phyloP scores from a whole-genome alignment of 2,797 vertebrate species.

The Lagodon rhomboides region DNA sequence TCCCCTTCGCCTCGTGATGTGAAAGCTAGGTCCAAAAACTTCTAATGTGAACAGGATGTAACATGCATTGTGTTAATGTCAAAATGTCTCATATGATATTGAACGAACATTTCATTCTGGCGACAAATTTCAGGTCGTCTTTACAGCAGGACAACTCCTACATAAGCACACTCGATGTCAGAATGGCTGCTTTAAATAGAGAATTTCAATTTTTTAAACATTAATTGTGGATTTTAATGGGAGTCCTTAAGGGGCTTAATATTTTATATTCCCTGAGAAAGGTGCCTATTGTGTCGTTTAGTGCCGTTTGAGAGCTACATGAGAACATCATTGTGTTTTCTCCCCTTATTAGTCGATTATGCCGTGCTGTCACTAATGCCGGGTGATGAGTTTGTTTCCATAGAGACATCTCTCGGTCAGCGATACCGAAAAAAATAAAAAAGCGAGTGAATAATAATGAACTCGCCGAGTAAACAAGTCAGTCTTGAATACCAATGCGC shows the following conservation, averaged over 20 bases:
- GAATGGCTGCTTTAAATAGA: slow-evolving; percentile 15
- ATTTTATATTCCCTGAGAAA: slow-evolving; percentile 36
- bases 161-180: slow-evolving; percentile 16
- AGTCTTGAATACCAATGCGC: slow-evolving; percentile 16
- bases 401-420: slow-evolving; percentile 65
- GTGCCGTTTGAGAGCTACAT: slow-evolving; percentile 47
- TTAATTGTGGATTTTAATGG: slow-evolving; percentile 28
- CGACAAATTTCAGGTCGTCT: too few relatives aligned
- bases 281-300: slow-evolving; percentile 45
- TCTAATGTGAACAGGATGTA: too few relatives aligned
- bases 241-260: slow-evolving; percentile 46
- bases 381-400: slow-evolving; percentile 66
- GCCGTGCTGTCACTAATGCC: slow-evolving; percentile 39
- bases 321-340: slow-evolving; percentile 48
- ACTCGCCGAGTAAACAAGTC: slow-evolving; percentile 39
- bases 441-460: slow-evolving; percentile 54
- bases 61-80: too few relatives aligned
- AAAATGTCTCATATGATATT: too few relatives aligned
- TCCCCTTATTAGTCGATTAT: slow-evolving; percentile 53
- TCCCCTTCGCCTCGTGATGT: too few relatives aligned
- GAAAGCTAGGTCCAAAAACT: too few relatives aligned
- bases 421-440: slow-evolving; percentile 23
- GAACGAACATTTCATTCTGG: too few relatives aligned
- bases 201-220: slow-evolving; percentile 21
- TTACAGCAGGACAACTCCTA: too few relatives aligned